Conservation (phyloP, 2,888 invertebrate genomes). For the Lissonota sp. region DNA sequence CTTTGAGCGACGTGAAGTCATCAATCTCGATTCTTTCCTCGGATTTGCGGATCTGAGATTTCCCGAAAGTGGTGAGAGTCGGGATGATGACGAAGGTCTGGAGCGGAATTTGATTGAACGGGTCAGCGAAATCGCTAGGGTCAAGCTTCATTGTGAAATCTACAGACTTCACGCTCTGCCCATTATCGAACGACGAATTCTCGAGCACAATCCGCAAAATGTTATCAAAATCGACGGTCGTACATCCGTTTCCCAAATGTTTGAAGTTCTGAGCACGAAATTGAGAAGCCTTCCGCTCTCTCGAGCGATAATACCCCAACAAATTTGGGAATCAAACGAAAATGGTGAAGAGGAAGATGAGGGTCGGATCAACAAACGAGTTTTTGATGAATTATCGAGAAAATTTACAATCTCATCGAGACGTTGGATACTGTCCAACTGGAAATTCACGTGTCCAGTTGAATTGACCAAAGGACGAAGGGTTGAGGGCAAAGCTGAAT, state of each 20-base stretch:
- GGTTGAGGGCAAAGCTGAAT: constrained; percentile 85
- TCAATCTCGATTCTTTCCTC: constrained; percentile 77
- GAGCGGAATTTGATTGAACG: constrained; percentile 84
- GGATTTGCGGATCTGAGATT: constrained; percentile 73
- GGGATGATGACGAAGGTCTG: constrained; percentile 63
- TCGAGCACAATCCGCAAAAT: constrained; percentile 85
- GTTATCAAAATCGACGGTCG: constrained; percentile 87
- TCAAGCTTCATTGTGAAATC: constrained; percentile 84
- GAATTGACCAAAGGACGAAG: constrained; percentile 86
- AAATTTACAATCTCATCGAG: constrained; percentile 75
- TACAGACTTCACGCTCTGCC: constrained; percentile 84
- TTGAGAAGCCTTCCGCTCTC: constrained; percentile 81
- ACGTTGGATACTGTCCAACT: constrained; percentile 85
- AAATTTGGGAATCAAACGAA: constrained; percentile 70
- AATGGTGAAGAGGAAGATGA: constrained; percentile 61
- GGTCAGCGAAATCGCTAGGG: constrained; percentile 84
- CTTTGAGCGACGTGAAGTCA: constrained; percentile 75
- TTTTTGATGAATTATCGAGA: constrained; percentile 76
- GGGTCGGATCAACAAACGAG: constrained; percentile 74
- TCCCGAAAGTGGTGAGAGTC: constrained; percentile 57
- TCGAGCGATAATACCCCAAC: constrained; percentile 79
- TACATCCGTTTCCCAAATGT: constrained; percentile 84
- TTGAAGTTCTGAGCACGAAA: constrained; percentile 84
- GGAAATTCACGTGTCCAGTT: constrained; percentile 88
- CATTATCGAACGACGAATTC: constrained; percentile 85